phyloP scores from a whole-genome alignment of 2,888 invertebrate species.

The Oegoconia quadripuncta region DNA sequence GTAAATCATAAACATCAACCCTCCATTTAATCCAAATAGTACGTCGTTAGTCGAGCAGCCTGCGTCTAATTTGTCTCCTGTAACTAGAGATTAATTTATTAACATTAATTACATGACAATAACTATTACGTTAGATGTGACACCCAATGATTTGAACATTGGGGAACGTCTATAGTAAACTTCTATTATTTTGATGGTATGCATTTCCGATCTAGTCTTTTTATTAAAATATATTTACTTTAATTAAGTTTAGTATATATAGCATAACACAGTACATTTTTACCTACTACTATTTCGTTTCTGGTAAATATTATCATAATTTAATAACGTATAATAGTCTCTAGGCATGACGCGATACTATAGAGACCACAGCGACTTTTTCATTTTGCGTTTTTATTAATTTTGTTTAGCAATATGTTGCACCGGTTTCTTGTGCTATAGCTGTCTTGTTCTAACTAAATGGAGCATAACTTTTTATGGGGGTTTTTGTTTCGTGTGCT shows the following conservation, averaged over 20 bases:
- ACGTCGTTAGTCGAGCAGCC: conserved; percentile 77
- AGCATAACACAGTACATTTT: no score
- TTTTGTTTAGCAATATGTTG: conserved; percentile 69
- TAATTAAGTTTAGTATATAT: no score
- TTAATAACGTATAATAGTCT: background rate
- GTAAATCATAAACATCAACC: conserved; percentile 79
- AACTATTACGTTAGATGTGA: conserved; percentile 37
- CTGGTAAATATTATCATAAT: background rate
- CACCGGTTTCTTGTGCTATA: conserved; percentile 65
- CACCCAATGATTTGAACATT: conserved; percentile 12
- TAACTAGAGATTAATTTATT: conserved; percentile 77
- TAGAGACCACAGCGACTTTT: conserved; percentile 2
- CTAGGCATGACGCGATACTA: background rate
- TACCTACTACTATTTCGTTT: background rate
- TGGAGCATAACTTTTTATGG: conserved; percentile 69
- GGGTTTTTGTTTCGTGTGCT: conserved; percentile 52
- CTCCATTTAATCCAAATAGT: conserved; percentile 78
- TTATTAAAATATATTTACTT: no score
- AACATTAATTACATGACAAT: conserved; percentile 75
- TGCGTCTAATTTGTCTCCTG: conserved; percentile 77
- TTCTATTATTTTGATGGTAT: no score
- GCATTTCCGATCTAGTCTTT: no score
- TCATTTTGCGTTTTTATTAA: conserved; percentile 46
- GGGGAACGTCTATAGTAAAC: background rate
- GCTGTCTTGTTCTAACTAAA: conserved; percentile 59